These are phyloP conservation scores for Crocodylus rhombifer DNA, from an alignment of 2,797 vertebrate species.

Conservation along the genomic window DNA sequence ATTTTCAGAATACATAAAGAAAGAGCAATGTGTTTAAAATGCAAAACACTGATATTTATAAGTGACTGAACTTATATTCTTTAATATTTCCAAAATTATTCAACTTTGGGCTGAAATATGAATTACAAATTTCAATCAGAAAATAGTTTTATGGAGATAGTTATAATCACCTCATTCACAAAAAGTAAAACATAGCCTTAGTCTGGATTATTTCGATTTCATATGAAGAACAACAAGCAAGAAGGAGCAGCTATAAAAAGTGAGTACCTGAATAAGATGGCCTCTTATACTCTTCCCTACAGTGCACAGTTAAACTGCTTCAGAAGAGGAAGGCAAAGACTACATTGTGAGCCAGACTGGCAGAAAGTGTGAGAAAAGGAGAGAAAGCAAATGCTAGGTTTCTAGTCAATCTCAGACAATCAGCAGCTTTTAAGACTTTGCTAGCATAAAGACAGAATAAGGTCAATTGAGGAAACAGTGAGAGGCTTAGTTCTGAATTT, in stretches of 20 bases:
- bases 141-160: neutral
- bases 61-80: neutral
- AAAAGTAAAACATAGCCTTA: neutral
- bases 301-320: too few relatives aligned
- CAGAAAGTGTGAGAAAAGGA: too few relatives aligned
- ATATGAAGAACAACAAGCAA: neutral
- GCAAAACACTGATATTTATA: fast-evolving
- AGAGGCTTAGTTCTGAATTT: too few relatives aligned
- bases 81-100: neutral
- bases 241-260: neutral
- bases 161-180: neutral
- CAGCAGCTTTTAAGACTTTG: too few relatives aligned
- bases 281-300: too few relatives aligned
- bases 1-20: neutral
- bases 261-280: too few relatives aligned
- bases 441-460: too few relatives aligned
- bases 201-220: neutral
- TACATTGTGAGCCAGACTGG: too few relatives aligned
- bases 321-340: too few relatives aligned
- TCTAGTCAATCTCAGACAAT: too few relatives aligned
- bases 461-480: too few relatives aligned
- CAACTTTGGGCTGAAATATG: neutral
- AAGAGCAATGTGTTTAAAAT: neutral
- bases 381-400: too few relatives aligned
- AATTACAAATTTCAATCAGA: neutral